Percentiles rank a stretch among this genome's conserved stretches.
Conservation (phyloP, 2,113 vertebrate genomes). For the Paralichthys olivaceus region DNA sequence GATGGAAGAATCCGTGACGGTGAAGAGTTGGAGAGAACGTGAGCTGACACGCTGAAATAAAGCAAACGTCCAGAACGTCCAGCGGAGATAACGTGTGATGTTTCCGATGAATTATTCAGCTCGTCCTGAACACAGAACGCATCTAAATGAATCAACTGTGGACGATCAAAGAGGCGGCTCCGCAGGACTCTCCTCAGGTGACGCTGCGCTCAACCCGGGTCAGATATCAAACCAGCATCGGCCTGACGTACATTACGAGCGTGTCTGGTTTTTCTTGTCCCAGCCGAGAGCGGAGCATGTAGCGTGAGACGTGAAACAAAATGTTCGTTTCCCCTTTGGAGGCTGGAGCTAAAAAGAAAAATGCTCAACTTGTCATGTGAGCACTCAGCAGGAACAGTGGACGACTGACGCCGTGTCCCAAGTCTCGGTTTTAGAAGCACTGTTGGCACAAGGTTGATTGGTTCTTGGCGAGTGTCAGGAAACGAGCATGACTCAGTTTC, state of each 20-base stretch:
- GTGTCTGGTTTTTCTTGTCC: neutral
- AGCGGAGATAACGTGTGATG: too few relatives aligned
- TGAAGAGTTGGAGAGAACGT: neutral
- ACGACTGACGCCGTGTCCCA: slow-evolving; percentile 3
- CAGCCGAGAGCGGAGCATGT: neutral
- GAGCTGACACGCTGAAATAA: neutral
- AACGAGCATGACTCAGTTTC: slow-evolving; percentile 25
- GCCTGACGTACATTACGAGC: neutral
- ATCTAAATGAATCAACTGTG: slow-evolving; percentile 34
- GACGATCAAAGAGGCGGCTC: slow-evolving; percentile 42
- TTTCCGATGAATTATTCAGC: too few relatives aligned
- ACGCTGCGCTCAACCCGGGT: slow-evolving; percentile 34
- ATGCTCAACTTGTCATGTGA: neutral
- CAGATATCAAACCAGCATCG: too few relatives aligned
- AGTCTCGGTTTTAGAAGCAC: neutral
- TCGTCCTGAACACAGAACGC: neutral
- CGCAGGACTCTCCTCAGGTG: slow-evolving; percentile 38
- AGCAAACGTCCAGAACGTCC: too few relatives aligned
- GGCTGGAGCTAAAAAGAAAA: neutral
- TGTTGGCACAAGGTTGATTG: slow-evolving; percentile 25
- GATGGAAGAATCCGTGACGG: neutral
- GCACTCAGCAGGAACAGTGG: slow-evolving; percentile 10
- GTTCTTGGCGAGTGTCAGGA: neutral
- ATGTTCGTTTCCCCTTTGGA: neutral
- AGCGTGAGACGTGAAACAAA: slow-evolving; percentile 4